Base-by-base conservation (phyloP, 2,797 vertebrate genomes). In the Etheostoma nigrum region DNA sequence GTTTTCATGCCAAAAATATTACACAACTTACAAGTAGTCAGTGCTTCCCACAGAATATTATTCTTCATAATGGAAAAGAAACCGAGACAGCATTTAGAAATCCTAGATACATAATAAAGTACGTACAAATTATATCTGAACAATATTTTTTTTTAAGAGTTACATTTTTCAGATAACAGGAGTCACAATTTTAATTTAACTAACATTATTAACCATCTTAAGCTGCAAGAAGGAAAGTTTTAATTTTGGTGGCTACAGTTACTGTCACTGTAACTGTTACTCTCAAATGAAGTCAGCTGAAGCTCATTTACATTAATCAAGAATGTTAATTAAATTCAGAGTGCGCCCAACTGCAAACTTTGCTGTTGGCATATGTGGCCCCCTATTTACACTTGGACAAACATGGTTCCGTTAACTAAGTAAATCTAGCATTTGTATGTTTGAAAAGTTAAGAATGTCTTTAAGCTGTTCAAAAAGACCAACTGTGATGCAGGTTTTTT, bases 11-110 rank as follows among this genome's bases (percentile, higher is more conserved):
- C 18, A 79, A 25, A 76, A 49, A 40, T 15, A 75, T 53, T 57
- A 47, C 18, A 59, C 40, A 67, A 79, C 78, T 82, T 72, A 79
- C 76, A 77, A 67, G 40, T 68, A 58, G 13, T 57, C 18, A 65
- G 45, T 48, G 44, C 21, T 76, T 69, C 40, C 49, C 63, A 74
- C 21, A 52, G 64, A 73, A 72, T 8, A 58, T 42, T 54, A 55
- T 54, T 83, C 61, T 70, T 77, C 21, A 70, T 25, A 40, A 49
- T 54, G 53, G 54, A 70, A 75, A 62, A 67, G 2, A 63, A 65
- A 65, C 48, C 68, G 48, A 81, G 68, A 69, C 51, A 72, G 40
- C 74, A 62, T 61, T 55, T 55, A 52, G 53, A 54, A 64, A 54
- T 66, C 45, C 59, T 7, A 47, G 10, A 47, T 68, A 47, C 21